These are phyloP conservation scores for Tadarida brasiliensis DNA, from an alignment of 2,797 vertebrate genomes.

Conservation along the genomic window DNA sequence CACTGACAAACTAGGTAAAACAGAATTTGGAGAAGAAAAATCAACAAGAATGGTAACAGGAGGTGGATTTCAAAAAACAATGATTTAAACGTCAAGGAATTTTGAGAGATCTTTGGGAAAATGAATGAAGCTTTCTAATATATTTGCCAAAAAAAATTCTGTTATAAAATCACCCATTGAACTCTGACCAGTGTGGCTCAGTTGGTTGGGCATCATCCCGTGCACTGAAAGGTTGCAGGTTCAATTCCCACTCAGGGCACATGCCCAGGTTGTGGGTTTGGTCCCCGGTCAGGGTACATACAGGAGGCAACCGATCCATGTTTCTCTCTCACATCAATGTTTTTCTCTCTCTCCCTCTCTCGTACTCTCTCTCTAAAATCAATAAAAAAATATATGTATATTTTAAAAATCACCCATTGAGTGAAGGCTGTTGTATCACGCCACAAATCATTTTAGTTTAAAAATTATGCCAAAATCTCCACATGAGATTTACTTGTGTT, in stretches of 20 bases:
- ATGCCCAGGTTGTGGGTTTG: too few species aligned
- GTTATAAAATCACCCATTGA: conserved; percentile 9
- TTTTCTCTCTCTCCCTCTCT: too few species aligned
- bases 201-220: too few species aligned
- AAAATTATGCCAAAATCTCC: conserved; percentile 42
- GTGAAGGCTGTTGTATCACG: neutral
- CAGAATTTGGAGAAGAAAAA: conserved; percentile 31
- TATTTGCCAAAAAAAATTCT: conserved; percentile 47
- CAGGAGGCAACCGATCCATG: too few species aligned
- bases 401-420: neutral
- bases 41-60: conserved; percentile 38
- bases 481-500: conserved; percentile 48
- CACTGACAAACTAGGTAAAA: neutral
- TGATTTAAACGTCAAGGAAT: conserved; percentile 53
- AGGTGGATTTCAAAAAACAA: conserved; percentile 27
- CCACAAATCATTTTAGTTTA: conserved; percentile 36
- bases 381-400: too few species aligned
- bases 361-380: too few species aligned
- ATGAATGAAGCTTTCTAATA: conserved; percentile 24
- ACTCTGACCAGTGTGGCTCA: neutral
- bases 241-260: too few species aligned
- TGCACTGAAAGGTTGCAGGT: too few species aligned
- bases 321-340: too few species aligned
- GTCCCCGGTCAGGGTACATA: too few species aligned
- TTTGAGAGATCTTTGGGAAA: conserved; percentile 15